Percentiles rank a stretch among this genome's conserved stretches.
Evolutionary conservation across 1,140 invertebrate genomes (phyloP).

Genomic region (Zaprionus vittiger): DNA sequence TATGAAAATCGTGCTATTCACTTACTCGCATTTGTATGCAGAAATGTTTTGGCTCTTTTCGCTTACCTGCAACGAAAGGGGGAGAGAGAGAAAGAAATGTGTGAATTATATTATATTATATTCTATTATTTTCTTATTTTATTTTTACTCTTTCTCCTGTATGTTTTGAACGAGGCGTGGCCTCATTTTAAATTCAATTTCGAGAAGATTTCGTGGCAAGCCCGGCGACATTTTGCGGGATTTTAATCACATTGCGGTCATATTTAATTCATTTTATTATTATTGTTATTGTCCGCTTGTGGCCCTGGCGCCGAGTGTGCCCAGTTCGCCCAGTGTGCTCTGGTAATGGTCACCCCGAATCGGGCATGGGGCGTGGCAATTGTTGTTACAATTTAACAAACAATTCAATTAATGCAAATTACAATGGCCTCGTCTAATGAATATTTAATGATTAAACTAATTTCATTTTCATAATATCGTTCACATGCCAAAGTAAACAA

Average conservation of each 20-base stretch:
- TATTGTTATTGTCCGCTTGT: constrained; percentile 67
- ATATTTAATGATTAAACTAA: constrained; percentile 80
- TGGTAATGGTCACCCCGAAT: neutral
- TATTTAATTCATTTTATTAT: constrained; percentile 82
- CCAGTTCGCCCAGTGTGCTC: neutral
- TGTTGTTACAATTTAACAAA: constrained; percentile 75
- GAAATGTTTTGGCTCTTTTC: constrained; percentile 55
- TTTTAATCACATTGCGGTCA: constrained; percentile 59
- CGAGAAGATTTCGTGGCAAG: constrained; percentile 52
- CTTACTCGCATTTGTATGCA: constrained; percentile 71
- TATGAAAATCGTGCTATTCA: constrained; percentile 75
- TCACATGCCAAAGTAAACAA: constrained; percentile 31
- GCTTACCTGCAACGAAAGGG: constrained; percentile 63
- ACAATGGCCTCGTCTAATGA: constrained; percentile 70
- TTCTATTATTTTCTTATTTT: constrained; percentile 5
- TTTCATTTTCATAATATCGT: constrained; percentile 74
- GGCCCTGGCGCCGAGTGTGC: constrained; percentile 7
- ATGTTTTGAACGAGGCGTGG: constrained; percentile 4
- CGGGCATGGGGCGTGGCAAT: neutral
- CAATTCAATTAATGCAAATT: constrained; percentile 82
- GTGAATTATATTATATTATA: constrained; percentile 22
- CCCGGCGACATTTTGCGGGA: constrained; percentile 47
- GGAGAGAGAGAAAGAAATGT: constrained; percentile 23
- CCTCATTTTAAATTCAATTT: constrained; percentile 76
- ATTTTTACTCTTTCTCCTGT: neutral